Percentiles rank a stretch among this genome's conserved stretches.
Conservation (phyloP, 1,140 invertebrate species). For the Brachionus asplanchnoidis region DNA sequence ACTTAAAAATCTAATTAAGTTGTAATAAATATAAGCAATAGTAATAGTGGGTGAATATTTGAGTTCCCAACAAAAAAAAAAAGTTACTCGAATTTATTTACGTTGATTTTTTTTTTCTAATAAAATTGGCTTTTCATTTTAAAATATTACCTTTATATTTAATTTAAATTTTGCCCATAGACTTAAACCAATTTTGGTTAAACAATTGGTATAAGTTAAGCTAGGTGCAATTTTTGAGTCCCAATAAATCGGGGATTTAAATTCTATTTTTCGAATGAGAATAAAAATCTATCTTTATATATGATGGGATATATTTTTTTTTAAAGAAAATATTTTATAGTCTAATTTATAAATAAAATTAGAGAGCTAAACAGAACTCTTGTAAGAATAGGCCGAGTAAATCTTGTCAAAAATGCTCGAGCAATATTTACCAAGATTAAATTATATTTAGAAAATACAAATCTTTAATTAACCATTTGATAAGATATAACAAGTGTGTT, state of each 20-base stretch:
- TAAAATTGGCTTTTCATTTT: background rate
- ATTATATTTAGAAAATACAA: background rate
- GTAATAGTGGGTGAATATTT: background rate
- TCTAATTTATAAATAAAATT: slow-evolving; percentile 1
- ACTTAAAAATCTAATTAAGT: background rate
- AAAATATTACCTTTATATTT: slow-evolving; percentile 18
- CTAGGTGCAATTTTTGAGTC: background rate
- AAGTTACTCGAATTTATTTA: slow-evolving; percentile 10
- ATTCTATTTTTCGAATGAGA: background rate
- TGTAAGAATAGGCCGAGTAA: background rate
- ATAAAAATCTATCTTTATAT: background rate
- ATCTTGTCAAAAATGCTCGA: background rate
- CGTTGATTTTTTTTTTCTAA: background rate
- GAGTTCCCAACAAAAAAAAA: background rate
- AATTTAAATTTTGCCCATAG: background rate
- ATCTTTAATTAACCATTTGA: slow-evolving; percentile 17
- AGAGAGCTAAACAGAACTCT: slow-evolving; percentile 14
- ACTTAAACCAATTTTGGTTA: background rate
- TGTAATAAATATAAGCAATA: background rate
- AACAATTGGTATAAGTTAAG: background rate
- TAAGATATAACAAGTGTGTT: slow-evolving; percentile 8
- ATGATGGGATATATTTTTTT: slow-evolving; percentile 7
- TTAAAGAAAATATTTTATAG: slow-evolving; percentile 3
- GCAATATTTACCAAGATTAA: slow-evolving; percentile 18
- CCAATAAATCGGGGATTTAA: background rate